These are phyloP conservation scores for Morpho deidamia DNA, from an alignment of 2,888 invertebrate genomes.

Conservation along the genomic window DNA sequence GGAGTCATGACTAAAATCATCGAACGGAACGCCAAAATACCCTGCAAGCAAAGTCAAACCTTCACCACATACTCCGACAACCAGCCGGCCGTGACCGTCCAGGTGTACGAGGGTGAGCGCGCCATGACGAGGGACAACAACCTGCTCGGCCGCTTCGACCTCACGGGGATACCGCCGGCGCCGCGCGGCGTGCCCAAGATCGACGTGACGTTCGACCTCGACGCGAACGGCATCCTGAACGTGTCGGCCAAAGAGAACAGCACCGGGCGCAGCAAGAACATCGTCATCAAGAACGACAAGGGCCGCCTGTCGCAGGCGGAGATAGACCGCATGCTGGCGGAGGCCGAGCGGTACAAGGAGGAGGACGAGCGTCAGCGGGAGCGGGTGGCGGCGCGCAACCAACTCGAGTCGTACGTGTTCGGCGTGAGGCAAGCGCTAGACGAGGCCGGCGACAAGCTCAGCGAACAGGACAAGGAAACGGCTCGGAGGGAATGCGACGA, in stretches of 20 bases:
- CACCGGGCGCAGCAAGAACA: conserved; percentile 80
- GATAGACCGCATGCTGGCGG: conserved; percentile 83
- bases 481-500: not conserved
- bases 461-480: not conserved
- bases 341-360: conserved; percentile 85
- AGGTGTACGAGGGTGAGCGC: conserved; percentile 84
- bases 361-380: conserved; percentile 85
- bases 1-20: conserved; percentile 85
- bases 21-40: conserved; percentile 81
- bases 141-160: too few species aligned
- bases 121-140: conserved; percentile 59
- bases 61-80: conserved; percentile 87
- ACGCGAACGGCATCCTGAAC: conserved; percentile 83
- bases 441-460: conserved; percentile 63
- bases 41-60: conserved; percentile 80
- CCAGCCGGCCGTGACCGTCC: conserved; percentile 82
- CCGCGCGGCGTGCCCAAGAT: too few species aligned
- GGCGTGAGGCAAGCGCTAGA: conserved; percentile 83
- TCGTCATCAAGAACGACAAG: conserved; percentile 69
- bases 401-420: conserved; percentile 83
- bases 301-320: conserved; percentile 82
- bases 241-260: conserved; percentile 83
- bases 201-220: too few species aligned
- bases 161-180: too few species aligned
- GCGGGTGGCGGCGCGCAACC: conserved; percentile 33